Conservation (phyloP, 2,888 invertebrate genomes). For the Heliconius cydno region DNA sequence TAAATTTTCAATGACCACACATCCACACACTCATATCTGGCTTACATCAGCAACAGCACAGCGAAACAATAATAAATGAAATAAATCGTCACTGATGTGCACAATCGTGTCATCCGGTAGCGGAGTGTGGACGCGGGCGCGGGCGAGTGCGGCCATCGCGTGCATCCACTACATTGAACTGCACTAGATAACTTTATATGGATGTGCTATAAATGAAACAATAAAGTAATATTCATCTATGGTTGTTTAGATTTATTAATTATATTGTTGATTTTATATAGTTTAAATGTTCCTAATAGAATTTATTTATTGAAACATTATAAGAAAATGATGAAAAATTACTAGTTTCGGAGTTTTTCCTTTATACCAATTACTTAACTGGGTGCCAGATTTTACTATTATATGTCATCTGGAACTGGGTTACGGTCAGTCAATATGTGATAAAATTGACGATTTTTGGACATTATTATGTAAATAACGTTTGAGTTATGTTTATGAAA, state of each 20-base stretch:
- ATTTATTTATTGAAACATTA: too few relatives aligned
- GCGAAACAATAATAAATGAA: conserved; percentile 37
- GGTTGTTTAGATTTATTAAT: conserved; percentile 4
- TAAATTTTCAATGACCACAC: not conserved
- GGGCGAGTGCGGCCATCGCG: conserved; percentile 51
- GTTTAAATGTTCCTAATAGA: too few relatives aligned
- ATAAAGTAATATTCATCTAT: conserved; percentile 12
- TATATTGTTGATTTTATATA: not conserved
- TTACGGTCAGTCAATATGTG: too few relatives aligned
- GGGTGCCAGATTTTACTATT: too few relatives aligned
- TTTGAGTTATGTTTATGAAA: too few relatives aligned
- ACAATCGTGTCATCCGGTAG: conserved; percentile 67
- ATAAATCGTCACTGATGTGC: conserved; percentile 56
- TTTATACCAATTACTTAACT: too few relatives aligned
- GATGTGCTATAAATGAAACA: conserved; percentile 44
- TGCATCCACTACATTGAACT: conserved; percentile 55
- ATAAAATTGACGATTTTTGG: too few relatives aligned
- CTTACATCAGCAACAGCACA: conserved; percentile 12
- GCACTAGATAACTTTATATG: conserved; percentile 50
- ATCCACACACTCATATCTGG: not conserved
- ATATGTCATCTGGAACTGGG: too few relatives aligned
- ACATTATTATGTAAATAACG: too few relatives aligned
- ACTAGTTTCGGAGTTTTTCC: too few relatives aligned
- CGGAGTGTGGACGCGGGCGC: conserved; percentile 45
- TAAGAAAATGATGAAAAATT: too few relatives aligned